Percentiles rank a stretch among this genome's conserved stretches.
These are phyloP conservation scores for Homarus gammarus DNA, from an alignment of 2,888 invertebrate genomes.

Conservation along the genomic window DNA sequence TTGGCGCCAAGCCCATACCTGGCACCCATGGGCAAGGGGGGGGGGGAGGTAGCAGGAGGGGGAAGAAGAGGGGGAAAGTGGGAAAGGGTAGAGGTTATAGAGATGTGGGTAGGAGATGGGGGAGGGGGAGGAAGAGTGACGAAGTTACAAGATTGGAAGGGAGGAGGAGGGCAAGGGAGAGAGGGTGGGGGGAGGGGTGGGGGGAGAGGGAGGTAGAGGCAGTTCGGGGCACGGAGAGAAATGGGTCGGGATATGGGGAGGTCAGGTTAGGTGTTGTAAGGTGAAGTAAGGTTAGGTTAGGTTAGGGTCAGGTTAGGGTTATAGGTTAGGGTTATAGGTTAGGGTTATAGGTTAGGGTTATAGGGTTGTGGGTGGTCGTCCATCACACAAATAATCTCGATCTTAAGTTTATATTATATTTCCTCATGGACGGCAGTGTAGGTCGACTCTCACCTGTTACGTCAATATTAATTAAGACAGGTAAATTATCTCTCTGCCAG, in stretches of 20 bases:
- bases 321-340: too few species aligned
- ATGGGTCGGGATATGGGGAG: not conserved
- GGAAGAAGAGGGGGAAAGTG: not conserved
- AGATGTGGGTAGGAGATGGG: not conserved
- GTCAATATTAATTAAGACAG: not conserved
- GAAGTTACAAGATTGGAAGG: not conserved
- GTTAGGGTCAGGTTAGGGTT: too few species aligned
- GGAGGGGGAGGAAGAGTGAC: not conserved
- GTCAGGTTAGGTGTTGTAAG: too few species aligned
- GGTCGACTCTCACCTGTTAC: not conserved
- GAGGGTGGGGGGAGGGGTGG: not conserved
- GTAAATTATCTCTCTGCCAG: not conserved
- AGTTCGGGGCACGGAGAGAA: not conserved
- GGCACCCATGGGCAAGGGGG: not conserved
- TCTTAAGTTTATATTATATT: not conserved
- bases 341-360: too few species aligned
- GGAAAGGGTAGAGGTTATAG: not conserved
- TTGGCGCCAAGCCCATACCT: not conserved
- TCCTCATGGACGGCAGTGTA: not conserved
- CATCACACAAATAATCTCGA: not conserved
- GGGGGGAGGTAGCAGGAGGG: not conserved
- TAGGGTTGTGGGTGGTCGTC: not conserved
- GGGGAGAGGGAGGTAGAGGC: slow-evolving; percentile 17
- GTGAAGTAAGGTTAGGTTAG: too few species aligned
- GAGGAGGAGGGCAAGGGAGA: not conserved